A percentile compares a stretch with the other conserved stretches of the same genome.
phyloP scores from a whole-genome alignment of 2,113 vertebrate species.

The Puffinus mauretanicus region DNA sequence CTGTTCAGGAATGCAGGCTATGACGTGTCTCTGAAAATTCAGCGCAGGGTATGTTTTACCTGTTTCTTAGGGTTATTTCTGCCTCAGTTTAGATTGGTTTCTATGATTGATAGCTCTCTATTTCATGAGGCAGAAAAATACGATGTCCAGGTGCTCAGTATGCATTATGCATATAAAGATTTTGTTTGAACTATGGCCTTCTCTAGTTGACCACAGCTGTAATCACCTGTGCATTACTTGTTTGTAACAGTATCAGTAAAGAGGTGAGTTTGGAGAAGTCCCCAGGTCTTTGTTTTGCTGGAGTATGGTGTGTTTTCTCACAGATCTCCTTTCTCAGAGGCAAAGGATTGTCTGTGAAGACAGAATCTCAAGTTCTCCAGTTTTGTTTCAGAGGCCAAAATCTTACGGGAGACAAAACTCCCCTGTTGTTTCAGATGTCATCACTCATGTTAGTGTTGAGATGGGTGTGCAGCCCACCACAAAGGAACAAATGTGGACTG shows the following conservation, averaged over 20 bases:
- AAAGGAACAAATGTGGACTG: background rate
- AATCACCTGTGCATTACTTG: background rate
- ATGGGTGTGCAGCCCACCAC: background rate
- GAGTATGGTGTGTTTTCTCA: background rate
- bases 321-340: background rate
- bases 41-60: slow-evolving; percentile 80
- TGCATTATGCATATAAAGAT: background rate
- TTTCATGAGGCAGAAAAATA: background rate
- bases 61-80: background rate
- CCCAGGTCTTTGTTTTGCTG: background rate
- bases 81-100: background rate
- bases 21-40: slow-evolving; percentile 83
- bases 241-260: background rate
- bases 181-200: background rate
- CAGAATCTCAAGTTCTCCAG: background rate
- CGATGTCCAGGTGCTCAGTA: background rate
- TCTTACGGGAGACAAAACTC: background rate
- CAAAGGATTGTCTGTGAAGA: background rate
- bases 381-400: background rate
- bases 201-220: background rate
- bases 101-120: background rate
- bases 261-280: background rate
- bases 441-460: background rate
- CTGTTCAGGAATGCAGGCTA: slow-evolving; percentile 88
- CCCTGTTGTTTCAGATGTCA: background rate